Evolutionary conservation across 2,113 vertebrate genomes (phyloP).

Genomic region (Anolis carolinensis): DNA sequence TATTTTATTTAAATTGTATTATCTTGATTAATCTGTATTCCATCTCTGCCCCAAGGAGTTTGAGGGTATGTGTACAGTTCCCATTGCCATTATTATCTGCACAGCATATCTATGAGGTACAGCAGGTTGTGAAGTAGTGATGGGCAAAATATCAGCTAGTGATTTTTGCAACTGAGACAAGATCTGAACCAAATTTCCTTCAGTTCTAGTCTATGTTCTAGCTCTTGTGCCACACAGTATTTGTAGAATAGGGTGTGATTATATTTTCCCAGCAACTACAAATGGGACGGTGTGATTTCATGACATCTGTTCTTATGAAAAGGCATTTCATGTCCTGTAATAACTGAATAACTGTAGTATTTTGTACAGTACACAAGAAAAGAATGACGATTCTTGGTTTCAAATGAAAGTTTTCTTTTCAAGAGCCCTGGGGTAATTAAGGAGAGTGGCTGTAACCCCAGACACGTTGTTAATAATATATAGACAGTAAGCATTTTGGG

Average conservation of each 20-base stretch:
- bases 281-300: neutral
- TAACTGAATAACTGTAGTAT: neutral
- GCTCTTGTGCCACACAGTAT: no score
- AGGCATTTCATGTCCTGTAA: neutral
- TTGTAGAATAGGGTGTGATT: no score
- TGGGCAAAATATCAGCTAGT: no score
- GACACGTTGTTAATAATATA: conserved; percentile 66
- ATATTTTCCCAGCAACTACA: neutral
- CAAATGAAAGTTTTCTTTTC: conserved; percentile 37
- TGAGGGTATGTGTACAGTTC: no score
- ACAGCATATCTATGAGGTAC: no score
- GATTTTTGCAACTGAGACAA: no score
- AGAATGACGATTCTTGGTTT: conserved; percentile 17
- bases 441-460: conserved; percentile 61
- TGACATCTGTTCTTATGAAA: neutral
- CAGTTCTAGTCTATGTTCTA: no score
- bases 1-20: neutral
- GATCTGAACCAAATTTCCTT: no score
- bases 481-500: conserved; percentile 65
- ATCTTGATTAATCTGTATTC: neutral
- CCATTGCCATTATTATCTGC: no score
- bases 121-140: no score
- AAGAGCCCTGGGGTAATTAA: conserved; percentile 35
- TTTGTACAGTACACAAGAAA: neutral
- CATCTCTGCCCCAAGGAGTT: neutral